Base-by-base conservation (phyloP, 2,797 vertebrate genomes). In the Epinephelus coioides region DNA sequence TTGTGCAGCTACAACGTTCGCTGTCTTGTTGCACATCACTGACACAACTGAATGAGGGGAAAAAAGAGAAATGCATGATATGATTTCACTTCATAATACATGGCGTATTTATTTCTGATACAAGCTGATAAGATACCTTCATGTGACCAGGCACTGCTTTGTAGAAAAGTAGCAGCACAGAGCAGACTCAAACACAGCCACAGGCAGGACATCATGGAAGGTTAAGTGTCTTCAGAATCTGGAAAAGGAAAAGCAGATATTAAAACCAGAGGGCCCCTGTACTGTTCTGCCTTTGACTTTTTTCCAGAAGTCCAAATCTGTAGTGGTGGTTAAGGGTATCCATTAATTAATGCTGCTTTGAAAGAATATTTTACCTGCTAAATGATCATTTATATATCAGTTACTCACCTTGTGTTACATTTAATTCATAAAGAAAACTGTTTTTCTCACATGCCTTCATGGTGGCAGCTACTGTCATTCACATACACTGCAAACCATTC, bases 161-260 rank as follows among this genome's bases (percentile, higher is more conserved):
- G 66, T 19, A 59, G 27, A 30, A 49, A 46, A 15, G 51, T 4
- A 6, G 44, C 46, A 12, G 23, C 17, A n/a, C 0, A 78, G 27
- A 80, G 13, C 21, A 90, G 62, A 81, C 18, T 46, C 19, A 79
- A 25, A 51, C 14, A n/a, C 1, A 54, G 51, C 72, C 66, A 70
- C 55, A 53, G 23, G 21, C 1, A 13, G 25, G 13, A 63, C 88
- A 88, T 88, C 11, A 3, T 71, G 49, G 7, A 67, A 1, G 18
- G 18, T 69, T 13, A 27, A n/a, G 46, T 15, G 23, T 53, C 49
- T 21, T 21, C 11, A 49, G 11, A 7, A 11, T 55, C 54, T 0
- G 49, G 9, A 62, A 62, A 64, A 19, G 18, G 18, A 66, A 40
- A 47, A 47, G 27, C 51, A 15, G 8, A 47, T 3, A 46, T 23